These are phyloP conservation scores for Mylabris sibirica DNA, from an alignment of 2,888 invertebrate species.

Conservation along the genomic window DNA sequence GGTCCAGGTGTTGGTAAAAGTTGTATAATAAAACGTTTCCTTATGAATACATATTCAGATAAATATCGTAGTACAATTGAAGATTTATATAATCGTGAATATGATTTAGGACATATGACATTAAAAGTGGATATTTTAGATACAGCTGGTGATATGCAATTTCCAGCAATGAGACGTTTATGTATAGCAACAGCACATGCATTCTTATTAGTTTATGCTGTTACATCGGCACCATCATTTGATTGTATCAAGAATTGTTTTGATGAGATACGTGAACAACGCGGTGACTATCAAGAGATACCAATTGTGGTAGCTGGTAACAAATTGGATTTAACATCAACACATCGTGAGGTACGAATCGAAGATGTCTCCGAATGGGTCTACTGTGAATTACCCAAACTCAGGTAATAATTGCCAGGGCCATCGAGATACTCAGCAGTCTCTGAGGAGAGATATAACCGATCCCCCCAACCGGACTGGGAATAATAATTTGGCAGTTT, in stretches of 20 bases:
- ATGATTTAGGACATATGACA: slow-evolving; percentile 76
- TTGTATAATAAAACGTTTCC: slow-evolving; percentile 80
- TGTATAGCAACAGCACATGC: slow-evolving; percentile 89
- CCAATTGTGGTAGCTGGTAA: slow-evolving; percentile 89
- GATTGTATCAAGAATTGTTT: slow-evolving; percentile 77
- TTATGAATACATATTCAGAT: slow-evolving; percentile 80
- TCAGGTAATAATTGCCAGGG: no score
- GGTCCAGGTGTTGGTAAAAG: slow-evolving; percentile 87
- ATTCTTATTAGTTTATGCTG: slow-evolving; percentile 85
- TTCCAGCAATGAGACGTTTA: slow-evolving; percentile 88
- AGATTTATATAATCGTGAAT: slow-evolving; percentile 86
- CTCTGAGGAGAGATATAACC: no score
- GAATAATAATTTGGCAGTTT: no score
- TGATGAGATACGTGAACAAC: slow-evolving; percentile 83
- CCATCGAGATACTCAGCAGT: no score
- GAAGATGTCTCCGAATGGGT: slow-evolving; percentile 86
- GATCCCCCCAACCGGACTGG: no score
- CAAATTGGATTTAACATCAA: slow-evolving; percentile 78
- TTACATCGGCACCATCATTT: slow-evolving; percentile 77
- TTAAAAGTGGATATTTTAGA: slow-evolving; percentile 83
- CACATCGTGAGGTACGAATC: slow-evolving; percentile 74
- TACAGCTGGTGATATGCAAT: slow-evolving; percentile 86
- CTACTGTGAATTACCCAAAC: slow-evolving; percentile 76
- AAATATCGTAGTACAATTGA: slow-evolving; percentile 88
- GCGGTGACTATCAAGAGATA: slow-evolving; percentile 78